Evolutionary conservation across 1,140 invertebrate genomes (phyloP).

Genomic region (Solenopsis fugax): DNA sequence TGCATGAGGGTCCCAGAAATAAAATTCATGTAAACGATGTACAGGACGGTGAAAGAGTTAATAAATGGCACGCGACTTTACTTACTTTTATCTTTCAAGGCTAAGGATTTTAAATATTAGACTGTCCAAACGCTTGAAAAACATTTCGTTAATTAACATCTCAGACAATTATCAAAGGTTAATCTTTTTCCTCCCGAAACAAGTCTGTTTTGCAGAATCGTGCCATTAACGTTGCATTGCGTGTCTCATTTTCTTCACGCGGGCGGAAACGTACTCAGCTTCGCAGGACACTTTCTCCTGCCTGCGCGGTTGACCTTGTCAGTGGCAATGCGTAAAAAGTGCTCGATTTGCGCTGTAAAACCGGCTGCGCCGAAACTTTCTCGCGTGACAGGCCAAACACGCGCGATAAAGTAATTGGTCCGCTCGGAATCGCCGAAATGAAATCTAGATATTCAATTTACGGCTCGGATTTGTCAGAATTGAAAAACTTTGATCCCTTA

Average conservation of each 20-base stretch:
- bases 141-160: neutral
- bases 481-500: neutral
- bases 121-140: neutral
- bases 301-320: neutral
- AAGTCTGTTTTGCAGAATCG: neutral
- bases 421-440: neutral
- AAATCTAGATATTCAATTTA: neutral
- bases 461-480: neutral
- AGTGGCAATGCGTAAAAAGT: neutral
- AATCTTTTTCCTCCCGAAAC: neutral
- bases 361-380: neutral
- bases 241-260: neutral
- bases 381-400: neutral
- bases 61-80: neutral
- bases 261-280: neutral
- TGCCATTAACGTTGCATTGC: neutral
- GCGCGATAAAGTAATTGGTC: neutral
- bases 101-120: neutral
- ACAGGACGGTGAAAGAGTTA: neutral
- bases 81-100: neutral
- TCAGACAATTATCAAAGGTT: neutral
- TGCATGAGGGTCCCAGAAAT: neutral
- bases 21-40: neutral
- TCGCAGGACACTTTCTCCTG: constrained; percentile 15
- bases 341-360: neutral